phyloP scores from a whole-genome alignment of 2,797 vertebrate genomes.

The Lutjanus campechanus region DNA sequence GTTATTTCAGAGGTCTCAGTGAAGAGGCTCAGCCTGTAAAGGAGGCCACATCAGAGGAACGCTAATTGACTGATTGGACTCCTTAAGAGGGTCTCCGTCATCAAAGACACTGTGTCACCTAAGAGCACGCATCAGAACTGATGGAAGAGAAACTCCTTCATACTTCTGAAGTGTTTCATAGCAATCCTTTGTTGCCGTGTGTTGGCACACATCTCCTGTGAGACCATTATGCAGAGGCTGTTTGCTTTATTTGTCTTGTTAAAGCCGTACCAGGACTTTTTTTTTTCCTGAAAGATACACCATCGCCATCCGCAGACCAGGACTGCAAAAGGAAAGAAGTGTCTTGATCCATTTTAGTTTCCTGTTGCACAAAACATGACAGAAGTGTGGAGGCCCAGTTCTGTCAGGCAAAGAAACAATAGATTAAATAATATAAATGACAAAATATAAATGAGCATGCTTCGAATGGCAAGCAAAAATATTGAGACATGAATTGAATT shows the following conservation, averaged over 20 bases:
- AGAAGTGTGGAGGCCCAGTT: no score
- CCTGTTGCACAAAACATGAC: background rate
- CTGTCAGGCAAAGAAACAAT: no score
- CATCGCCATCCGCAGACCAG: background rate
- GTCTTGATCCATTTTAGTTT: background rate
- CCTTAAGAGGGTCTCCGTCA: constrained; percentile 48
- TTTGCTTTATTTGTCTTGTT: background rate
- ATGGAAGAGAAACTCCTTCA: constrained; percentile 2
- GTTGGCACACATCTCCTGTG: background rate
- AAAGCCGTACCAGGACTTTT: background rate
- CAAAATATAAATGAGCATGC: no score
- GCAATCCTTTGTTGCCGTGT: background rate
- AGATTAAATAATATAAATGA: no score
- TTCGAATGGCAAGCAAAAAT: no score
- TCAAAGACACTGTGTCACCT: constrained; percentile 33
- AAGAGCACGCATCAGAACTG: constrained; percentile 9
- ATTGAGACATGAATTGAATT: no score
- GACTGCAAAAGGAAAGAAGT: background rate
- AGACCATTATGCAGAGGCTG: background rate
- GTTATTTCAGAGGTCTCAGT: constrained; percentile 55
- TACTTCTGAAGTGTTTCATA: constrained; percentile 6
- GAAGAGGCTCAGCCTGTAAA: constrained; percentile 53
- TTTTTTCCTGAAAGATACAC: background rate
- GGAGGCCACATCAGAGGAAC: constrained; percentile 50
- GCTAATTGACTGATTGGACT: constrained; percentile 62